Conservation (phyloP, 2,797 vertebrate genomes). For the Lacerta bilineata region DNA sequence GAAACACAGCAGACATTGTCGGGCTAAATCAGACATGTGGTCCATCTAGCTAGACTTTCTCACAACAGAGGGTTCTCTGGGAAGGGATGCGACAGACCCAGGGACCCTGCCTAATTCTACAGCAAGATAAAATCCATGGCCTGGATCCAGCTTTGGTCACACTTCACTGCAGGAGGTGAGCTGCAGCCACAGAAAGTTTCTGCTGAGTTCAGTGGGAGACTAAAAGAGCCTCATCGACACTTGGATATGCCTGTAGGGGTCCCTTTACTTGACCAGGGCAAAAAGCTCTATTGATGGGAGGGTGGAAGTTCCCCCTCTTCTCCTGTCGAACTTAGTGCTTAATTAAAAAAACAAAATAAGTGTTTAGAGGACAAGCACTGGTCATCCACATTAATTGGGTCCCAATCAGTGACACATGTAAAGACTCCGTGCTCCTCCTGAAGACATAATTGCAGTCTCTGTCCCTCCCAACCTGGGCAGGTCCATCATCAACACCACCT, state of each 20-base stretch:
- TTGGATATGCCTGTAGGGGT: neutral
- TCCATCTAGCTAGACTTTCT: neutral
- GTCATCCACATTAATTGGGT: neutral
- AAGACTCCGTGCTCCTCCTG: neutral
- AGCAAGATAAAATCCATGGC: neutral
- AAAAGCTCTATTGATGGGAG: neutral
- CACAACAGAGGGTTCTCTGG: neutral
- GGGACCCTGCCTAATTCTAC: neutral
- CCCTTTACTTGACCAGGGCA: neutral
- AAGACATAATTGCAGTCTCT: too few species aligned
- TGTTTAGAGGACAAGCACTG: neutral
- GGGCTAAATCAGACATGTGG: neutral
- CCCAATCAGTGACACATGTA: neutral
- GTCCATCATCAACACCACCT: too few species aligned
- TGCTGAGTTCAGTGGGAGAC: neutral
- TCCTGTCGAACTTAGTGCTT: neutral
- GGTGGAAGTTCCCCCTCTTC: neutral
- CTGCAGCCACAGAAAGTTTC: neutral
- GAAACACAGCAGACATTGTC: neutral
- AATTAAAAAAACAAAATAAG: too few species aligned
- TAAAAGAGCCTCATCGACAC: neutral
- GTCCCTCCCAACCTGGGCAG: too few species aligned
- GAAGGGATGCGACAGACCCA: slow-evolving; percentile 1
- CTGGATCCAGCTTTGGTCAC: neutral
- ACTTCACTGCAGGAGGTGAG: neutral